A percentile compares a stretch with the other conserved stretches of the same genome.
These are phyloP conservation scores for Cassiopea andromeda DNA, from an alignment of 30 jellyfish, hydroid and myxozoan species.

Conservation along the genomic window DNA sequence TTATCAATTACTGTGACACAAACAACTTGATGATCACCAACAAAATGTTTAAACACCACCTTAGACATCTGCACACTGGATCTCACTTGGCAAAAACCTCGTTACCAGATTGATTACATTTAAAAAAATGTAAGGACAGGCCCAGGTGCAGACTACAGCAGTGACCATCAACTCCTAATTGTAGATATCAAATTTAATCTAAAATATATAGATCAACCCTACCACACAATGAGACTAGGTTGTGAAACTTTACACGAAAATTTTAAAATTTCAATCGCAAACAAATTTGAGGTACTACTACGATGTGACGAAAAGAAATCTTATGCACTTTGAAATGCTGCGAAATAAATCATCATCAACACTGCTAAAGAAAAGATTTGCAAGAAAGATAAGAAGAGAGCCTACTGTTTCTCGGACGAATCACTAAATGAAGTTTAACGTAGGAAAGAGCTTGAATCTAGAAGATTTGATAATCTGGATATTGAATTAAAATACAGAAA, in stretches of 20 bases:
- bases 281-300: constrained; percentile 22
- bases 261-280: background rate
- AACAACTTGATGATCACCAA: constrained; percentile 28
- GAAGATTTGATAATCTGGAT: background rate
- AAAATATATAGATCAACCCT: background rate
- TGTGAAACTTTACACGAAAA: background rate
- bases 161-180: constrained; percentile 15
- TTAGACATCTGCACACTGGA: constrained; percentile 49
- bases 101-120: constrained; percentile 52
- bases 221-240: constrained; percentile 10
- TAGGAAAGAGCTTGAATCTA: constrained; percentile 14
- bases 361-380: constrained; percentile 30
- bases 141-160: constrained; percentile 30
- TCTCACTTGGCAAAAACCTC: constrained; percentile 4
- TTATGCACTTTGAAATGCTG: constrained; percentile 47
- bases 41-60: constrained; percentile 42
- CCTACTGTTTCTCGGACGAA: constrained; percentile 18
- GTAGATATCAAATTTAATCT: constrained; percentile 1
- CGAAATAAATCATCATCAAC: constrained; percentile 2
- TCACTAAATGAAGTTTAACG: constrained; percentile 7
- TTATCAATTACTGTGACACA: constrained; percentile 21
- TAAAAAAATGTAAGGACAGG: constrained; percentile 1
- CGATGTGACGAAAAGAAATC: constrained; percentile 30
- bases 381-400: constrained; percentile 11
- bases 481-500: constrained; percentile 15